Base-by-base conservation (phyloP, 2,113 vertebrate genomes). In the Deroptyus accipitrinus region DNA sequence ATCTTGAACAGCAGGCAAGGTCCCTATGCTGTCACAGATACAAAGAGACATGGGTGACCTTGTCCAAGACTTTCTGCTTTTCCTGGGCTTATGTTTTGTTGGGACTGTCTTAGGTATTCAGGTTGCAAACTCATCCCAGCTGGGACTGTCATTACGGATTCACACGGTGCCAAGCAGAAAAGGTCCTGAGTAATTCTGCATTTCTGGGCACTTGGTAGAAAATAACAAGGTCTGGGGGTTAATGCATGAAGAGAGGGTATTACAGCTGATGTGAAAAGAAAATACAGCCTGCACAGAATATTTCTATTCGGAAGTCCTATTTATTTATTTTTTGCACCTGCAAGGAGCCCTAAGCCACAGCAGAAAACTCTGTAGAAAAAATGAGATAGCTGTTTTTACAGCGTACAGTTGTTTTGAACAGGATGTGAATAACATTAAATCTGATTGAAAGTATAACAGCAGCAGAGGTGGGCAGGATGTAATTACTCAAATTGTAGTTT, bases 401-500 rank as follows among this genome's bases (percentile, higher is more conserved):
- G 48, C 86, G 66, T 39, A 27, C 48, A n/a, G 86, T 89, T 92
- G 86, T 84, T 93, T 86, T 86, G 88, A 88, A 72, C 69, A 86
- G 86, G 66, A 69, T 94, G 73, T 84, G 93, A 96, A 84, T 77
- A 92, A 86, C 84, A 94, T 93, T 95, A 20, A 37, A 73, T 69
- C 88, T 92, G 90, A 96, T 82, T 84, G 96, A 91, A 93, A 89
- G 83, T 46, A 17, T 18, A 94, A 78, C 80, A 78, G 77, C 72
- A 91, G 94, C 88, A 96, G 90, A 96, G 92, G 83, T 93, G 90
- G 67, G 81, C 62, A 95, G 88, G 88, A 84, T 84, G 28, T 49
- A 93, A 96, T 96, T 89, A 92, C 66, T 82, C 77, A 91, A 94
- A 95, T 44, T 84, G 70, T 75, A 83, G 62, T 79, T 93, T 95